phyloP scores from a whole-genome alignment of 2,113 vertebrate species.

The Sciurus niger region DNA sequence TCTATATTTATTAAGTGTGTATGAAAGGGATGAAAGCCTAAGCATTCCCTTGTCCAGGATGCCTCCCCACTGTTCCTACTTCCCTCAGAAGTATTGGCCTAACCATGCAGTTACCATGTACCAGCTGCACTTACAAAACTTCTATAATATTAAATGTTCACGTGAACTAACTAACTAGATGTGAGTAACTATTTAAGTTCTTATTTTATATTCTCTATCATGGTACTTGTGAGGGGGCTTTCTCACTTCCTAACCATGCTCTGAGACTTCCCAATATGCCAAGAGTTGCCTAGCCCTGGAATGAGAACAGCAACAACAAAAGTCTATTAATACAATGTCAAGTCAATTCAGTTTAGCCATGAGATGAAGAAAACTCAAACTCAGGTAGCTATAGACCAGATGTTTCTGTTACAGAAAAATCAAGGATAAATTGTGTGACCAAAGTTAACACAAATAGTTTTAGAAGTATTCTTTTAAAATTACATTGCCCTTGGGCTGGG shows the following conservation, averaged over 20 bases:
- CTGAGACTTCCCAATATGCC: not conserved
- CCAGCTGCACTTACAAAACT: not conserved
- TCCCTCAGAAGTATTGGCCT: not conserved
- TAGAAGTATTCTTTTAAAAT: not conserved
- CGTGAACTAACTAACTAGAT: not conserved
- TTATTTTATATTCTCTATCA: not conserved
- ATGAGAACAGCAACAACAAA: not conserved
- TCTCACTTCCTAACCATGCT: not conserved
- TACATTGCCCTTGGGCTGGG: not conserved
- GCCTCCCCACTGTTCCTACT: not conserved
- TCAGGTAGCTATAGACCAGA: not conserved
- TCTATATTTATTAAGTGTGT: not conserved
- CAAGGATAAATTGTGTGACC: not conserved
- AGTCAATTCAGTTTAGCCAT: not conserved
- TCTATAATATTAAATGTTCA: not conserved
- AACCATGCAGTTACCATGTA: not conserved
- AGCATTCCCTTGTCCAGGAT: not conserved
- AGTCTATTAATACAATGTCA: not conserved
- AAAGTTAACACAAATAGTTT: slow-evolving; percentile 5
- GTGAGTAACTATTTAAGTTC: not conserved
- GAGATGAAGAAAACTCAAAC: not conserved
- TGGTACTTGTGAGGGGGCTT: not conserved
- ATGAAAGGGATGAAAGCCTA: not conserved
- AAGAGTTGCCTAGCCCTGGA: not conserved
- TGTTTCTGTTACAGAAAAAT: slow-evolving; percentile 32